Conservation (phyloP, 1,140 invertebrate species). For the Drosophila sturtevanti region DNA sequence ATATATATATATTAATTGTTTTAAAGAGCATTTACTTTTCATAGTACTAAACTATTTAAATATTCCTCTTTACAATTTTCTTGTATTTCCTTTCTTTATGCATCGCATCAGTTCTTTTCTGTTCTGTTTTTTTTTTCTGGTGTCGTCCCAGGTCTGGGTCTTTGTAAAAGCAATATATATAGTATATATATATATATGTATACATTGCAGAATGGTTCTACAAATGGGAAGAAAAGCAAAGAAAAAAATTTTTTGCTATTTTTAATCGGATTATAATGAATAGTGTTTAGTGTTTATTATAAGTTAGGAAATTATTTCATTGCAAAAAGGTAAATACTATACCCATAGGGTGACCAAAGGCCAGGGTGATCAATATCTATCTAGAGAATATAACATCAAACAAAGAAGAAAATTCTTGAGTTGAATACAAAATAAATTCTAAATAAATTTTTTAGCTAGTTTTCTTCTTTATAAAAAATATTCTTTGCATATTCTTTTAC, state of each 20-base stretch:
- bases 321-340: conserved; percentile 35
- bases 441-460: conserved; percentile 6
- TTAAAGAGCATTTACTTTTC: conserved; percentile 2
- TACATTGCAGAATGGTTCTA: conserved; percentile 25
- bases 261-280: conserved; percentile 78
- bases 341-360: conserved; percentile 50
- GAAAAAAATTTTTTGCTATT: conserved; percentile 62
- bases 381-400: not conserved
- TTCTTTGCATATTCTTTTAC: not conserved
- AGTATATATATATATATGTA: no score
- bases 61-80: not conserved
- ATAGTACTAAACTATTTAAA: not conserved
- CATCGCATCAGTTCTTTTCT: not conserved
- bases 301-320: conserved; percentile 60
- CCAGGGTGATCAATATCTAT: conserved; percentile 39
- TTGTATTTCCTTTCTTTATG: not conserved
- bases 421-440: not conserved
- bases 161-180: conserved; percentile 24
- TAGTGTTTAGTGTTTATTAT: conserved; percentile 72
- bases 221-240: conserved; percentile 47
- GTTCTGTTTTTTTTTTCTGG: not conserved
- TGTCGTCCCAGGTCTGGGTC: conserved; percentile 11
- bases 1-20: not conserved
- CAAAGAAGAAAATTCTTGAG: not conserved
- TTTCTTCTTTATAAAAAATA: not conserved